phyloP scores from a whole-genome alignment of 1,140 invertebrate species.

The Apis florea region DNA sequence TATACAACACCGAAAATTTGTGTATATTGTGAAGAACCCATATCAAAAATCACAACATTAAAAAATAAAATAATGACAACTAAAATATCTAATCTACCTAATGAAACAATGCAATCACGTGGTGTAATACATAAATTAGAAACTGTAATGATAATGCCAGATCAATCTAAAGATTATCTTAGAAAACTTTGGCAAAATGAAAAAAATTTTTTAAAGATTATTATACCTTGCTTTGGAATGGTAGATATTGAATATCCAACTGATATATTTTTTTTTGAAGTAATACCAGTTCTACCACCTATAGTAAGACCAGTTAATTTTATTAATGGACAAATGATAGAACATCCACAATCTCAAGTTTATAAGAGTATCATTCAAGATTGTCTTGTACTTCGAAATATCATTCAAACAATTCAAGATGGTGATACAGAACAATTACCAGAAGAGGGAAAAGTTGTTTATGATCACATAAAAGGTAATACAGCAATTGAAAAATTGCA shows the following conservation, averaged over 20 bases:
- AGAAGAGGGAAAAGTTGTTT: slow-evolving; percentile 79
- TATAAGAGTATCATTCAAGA: slow-evolving; percentile 86
- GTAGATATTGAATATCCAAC: slow-evolving; percentile 84
- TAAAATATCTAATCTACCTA: not conserved
- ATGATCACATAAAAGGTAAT: slow-evolving; percentile 82
- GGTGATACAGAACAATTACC: slow-evolving; percentile 76
- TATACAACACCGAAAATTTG: slow-evolving; percentile 82
- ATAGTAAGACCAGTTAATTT: slow-evolving; percentile 91
- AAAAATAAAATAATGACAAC: slow-evolving; percentile 72
- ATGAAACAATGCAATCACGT: not conserved
- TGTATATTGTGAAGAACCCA: slow-evolving; percentile 82
- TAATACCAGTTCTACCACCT: slow-evolving; percentile 92
- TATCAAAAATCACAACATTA: slow-evolving; percentile 83
- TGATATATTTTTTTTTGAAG: slow-evolving; percentile 94
- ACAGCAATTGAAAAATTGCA: slow-evolving; percentile 88
- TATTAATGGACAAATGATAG: slow-evolving; percentile 86
- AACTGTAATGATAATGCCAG: slow-evolving; percentile 81
- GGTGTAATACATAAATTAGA: slow-evolving; percentile 51
- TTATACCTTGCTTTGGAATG: slow-evolving; percentile 87
- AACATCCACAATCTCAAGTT: slow-evolving; percentile 90
- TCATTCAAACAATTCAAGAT: slow-evolving; percentile 84
- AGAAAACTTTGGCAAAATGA: slow-evolving; percentile 90
- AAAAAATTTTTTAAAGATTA: slow-evolving; percentile 84
- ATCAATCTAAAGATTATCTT: slow-evolving; percentile 86
- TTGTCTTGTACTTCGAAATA: slow-evolving; percentile 83